A percentile compares a stretch with the other conserved stretches of the same genome.
Conservation (phyloP, 2,113 vertebrate species). For the Circaetus cinerascens region DNA sequence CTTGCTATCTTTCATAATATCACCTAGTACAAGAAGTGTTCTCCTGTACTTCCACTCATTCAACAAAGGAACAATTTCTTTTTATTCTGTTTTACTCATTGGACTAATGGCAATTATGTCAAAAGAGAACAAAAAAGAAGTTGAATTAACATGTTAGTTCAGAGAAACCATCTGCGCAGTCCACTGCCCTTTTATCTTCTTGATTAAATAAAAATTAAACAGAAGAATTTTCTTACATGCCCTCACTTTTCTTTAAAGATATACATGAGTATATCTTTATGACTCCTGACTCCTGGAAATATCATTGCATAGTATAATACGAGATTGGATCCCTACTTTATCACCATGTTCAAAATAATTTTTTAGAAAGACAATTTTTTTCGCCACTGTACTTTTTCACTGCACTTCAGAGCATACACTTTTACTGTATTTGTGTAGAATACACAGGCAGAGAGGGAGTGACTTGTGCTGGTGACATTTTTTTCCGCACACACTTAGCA, state of each 20-base stretch:
- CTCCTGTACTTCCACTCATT: background rate
- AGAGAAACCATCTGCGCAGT: background rate
- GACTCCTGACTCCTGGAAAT: background rate
- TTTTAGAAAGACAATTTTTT: background rate
- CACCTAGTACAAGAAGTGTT: background rate
- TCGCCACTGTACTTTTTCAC: background rate
- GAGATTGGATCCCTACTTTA: background rate
- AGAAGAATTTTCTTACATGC: background rate
- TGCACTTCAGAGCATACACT: background rate
- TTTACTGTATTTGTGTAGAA: background rate
- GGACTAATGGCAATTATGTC: background rate
- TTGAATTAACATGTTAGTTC: background rate
- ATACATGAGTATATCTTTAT: background rate
- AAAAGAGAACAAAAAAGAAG: background rate
- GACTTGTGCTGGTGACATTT: background rate
- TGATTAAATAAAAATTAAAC: background rate
- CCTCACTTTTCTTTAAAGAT: background rate
- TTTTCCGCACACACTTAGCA: background rate
- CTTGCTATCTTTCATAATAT: background rate
- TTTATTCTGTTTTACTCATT: background rate
- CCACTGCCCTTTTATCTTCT: background rate
- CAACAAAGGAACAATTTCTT: background rate
- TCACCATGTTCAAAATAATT: background rate
- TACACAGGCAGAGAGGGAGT: background rate
- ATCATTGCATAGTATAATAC: background rate